phyloP scores from a whole-genome alignment of 2,888 invertebrate species.

The Spodoptera picta region DNA sequence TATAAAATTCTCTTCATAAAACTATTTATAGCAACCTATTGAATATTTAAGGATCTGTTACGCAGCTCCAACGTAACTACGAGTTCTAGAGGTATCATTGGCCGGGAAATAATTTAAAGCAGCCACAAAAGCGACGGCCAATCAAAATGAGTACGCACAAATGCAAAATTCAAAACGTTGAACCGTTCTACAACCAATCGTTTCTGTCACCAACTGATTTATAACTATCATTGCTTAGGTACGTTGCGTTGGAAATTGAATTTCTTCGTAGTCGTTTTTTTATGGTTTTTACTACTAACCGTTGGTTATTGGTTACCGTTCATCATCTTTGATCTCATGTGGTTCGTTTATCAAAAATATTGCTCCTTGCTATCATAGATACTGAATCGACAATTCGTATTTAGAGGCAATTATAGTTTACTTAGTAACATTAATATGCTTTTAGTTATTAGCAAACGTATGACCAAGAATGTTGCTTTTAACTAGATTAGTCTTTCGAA shows the following conservation, averaged over 20 bases:
- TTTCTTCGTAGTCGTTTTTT: constrained; percentile 34
- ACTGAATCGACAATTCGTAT: too few species aligned
- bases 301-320: constrained; percentile 47
- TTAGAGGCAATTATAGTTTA: too few species aligned
- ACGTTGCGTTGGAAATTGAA: constrained; percentile 30
- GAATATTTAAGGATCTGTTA: constrained; percentile 5
- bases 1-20: too few species aligned
- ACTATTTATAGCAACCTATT: neutral
- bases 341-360: neutral
- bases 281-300: constrained; percentile 21
- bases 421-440: too few species aligned
- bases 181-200: constrained; percentile 31
- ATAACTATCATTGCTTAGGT: constrained; percentile 31
- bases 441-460: too few species aligned
- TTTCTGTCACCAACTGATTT: constrained; percentile 33
- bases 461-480: too few species aligned
- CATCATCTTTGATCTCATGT: constrained; percentile 36
- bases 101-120: constrained; percentile 33
- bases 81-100: constrained; percentile 5
- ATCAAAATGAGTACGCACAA: constrained; percentile 45
- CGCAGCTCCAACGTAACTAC: constrained; percentile 6
- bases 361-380: too few species aligned
- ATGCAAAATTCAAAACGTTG: constrained; percentile 29
- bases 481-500: too few species aligned
- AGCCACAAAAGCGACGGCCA: constrained; percentile 42